These are phyloP conservation scores for Macrosoma leucophasiata DNA, from an alignment of 2,888 invertebrate genomes.

Conservation along the genomic window DNA sequence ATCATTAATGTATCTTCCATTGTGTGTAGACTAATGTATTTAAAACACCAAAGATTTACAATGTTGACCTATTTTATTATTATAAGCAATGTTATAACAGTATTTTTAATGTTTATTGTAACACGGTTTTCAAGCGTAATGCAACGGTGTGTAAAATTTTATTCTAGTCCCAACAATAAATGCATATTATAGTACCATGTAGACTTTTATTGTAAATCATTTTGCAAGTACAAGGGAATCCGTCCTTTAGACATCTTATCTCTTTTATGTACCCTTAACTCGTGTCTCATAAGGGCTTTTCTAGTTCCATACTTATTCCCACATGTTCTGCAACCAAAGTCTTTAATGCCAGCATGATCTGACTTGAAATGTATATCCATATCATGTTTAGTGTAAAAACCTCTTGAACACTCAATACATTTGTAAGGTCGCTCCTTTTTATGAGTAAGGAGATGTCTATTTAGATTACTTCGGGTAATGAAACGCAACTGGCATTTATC, in stretches of 20 bases:
- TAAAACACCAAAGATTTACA: too few species aligned
- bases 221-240: constrained; percentile 51
- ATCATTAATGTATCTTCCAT: constrained; percentile 46
- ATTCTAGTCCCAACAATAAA: too few species aligned
- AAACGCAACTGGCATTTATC: constrained; percentile 43
- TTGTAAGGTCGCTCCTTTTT: constrained; percentile 43
- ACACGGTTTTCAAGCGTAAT: too few species aligned
- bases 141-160: too few species aligned
- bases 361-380: constrained; percentile 43
- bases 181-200: constrained; percentile 29
- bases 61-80: too few species aligned
- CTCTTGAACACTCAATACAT: constrained; percentile 44
- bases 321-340: constrained; percentile 43
- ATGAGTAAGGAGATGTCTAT: constrained; percentile 48
- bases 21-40: too few species aligned
- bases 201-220: too few species aligned
- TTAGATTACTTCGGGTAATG: constrained; percentile 49
- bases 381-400: constrained; percentile 44
- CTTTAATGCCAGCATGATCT: constrained; percentile 48
- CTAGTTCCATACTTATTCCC: constrained; percentile 48
- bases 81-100: too few species aligned
- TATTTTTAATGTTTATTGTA: too few species aligned
- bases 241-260: constrained; percentile 50
- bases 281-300: constrained; percentile 51
- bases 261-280: constrained; percentile 49